Conservation (phyloP, 1,140 invertebrate genomes). For the Drosophila tani region DNA sequence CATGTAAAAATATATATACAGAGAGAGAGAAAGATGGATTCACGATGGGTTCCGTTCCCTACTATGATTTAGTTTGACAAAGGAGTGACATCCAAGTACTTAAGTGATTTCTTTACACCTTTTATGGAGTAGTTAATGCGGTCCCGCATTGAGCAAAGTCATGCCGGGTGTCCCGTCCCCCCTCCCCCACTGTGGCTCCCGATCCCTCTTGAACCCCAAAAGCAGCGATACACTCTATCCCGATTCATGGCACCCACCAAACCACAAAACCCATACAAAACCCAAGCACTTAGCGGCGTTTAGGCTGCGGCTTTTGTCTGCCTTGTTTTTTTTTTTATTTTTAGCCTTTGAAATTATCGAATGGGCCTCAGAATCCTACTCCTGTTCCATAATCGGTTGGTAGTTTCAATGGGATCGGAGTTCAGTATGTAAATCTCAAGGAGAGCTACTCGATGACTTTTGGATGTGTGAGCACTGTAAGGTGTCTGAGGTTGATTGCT, state of each 20-base stretch:
- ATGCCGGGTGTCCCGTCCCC: constrained; percentile 43
- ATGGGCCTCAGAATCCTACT: constrained; percentile 3
- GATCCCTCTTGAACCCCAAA: constrained; percentile 42
- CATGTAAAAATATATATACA: constrained; percentile 13
- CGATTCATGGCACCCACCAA: constrained; percentile 56
- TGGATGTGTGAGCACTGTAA: not conserved
- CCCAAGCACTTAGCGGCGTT: constrained; percentile 75
- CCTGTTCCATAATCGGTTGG: constrained; percentile 22
- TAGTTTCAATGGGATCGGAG: constrained; percentile 11
- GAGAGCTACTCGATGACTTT: constrained; percentile 55
- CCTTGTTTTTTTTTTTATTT: not conserved
- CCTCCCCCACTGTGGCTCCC: constrained; percentile 10
- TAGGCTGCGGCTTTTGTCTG: constrained; percentile 62
- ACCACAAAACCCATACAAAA: constrained; percentile 37
- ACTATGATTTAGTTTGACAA: constrained; percentile 82
- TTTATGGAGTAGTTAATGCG: constrained; percentile 83
- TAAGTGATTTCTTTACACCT: constrained; percentile 83
- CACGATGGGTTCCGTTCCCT: constrained; percentile 43
- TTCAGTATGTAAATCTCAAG: constrained; percentile 61
- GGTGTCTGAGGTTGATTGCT: not conserved
- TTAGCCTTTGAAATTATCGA: constrained; percentile 31
- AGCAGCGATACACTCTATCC: constrained; percentile 41
- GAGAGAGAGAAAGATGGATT: constrained; percentile 29
- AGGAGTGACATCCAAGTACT: constrained; percentile 83
- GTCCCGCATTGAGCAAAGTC: constrained; percentile 74